Conservation (phyloP, 2,113 vertebrate genomes). For the Nansenia antarctica region DNA sequence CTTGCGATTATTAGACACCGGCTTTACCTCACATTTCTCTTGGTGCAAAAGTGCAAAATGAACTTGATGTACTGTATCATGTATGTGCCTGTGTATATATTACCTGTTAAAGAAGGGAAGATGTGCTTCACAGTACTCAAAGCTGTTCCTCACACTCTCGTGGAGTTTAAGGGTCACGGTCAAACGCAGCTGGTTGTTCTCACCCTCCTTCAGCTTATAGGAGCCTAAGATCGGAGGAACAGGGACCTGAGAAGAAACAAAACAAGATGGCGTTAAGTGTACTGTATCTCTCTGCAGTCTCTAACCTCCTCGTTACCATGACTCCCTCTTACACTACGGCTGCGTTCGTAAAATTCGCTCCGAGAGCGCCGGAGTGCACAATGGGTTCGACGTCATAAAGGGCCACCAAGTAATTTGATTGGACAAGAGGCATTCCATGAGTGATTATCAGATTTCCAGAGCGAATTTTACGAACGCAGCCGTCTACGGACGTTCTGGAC, state of each 20-base stretch:
- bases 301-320: too few relatives aligned
- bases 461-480: neutral
- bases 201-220: slow-evolving; percentile 86
- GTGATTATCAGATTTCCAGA: neutral
- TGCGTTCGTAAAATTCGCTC: too few relatives aligned
- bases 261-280: too few relatives aligned
- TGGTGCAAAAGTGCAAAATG: too few relatives aligned
- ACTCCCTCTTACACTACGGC: too few relatives aligned
- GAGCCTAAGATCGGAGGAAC: slow-evolving; percentile 90
- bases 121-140: slow-evolving; percentile 91
- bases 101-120: slow-evolving; percentile 95
- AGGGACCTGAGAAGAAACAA: slow-evolving; percentile 80
- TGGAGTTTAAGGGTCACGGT: slow-evolving; percentile 87
- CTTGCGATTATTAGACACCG: too few relatives aligned
- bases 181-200: slow-evolving; percentile 78
- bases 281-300: too few relatives aligned
- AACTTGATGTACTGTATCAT: too few relatives aligned
- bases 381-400: too few relatives aligned
- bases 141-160: slow-evolving; percentile 90
- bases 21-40: too few relatives aligned
- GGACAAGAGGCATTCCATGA: neutral
- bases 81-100: neutral
- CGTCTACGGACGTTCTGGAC: neutral
- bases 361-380: too few relatives aligned
- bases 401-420: too few relatives aligned